phyloP scores from a whole-genome alignment of 1,140 invertebrate species.

The Tetramorium parvispinum region DNA sequence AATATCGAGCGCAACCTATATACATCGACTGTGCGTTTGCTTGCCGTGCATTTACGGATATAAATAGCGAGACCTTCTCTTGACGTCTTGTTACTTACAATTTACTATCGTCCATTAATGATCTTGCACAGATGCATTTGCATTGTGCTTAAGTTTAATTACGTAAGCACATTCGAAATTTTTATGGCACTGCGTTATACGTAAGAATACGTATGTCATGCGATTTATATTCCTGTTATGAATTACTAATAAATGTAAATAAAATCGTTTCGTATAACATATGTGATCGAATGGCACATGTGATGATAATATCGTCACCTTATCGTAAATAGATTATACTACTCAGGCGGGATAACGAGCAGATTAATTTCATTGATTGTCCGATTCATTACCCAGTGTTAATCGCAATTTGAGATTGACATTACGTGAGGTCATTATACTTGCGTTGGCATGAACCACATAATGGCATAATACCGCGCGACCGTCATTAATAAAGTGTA shows the following conservation, averaged over 20 bases:
- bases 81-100: neutral
- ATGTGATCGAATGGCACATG: neutral
- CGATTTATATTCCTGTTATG: neutral
- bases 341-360: constrained; percentile 50
- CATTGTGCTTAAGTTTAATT: constrained; percentile 5
- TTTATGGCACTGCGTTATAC: neutral
- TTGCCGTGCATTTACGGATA: constrained; percentile 18
- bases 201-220: neutral
- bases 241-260: constrained; percentile 44
- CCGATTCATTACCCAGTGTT: constrained; percentile 64
- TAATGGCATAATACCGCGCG: neutral
- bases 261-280: neutral
- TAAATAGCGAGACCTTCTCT: constrained; percentile 37
- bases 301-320: constrained; percentile 25
- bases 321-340: constrained; percentile 46
- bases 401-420: constrained; percentile 62
- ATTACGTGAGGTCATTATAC: constrained; percentile 51
- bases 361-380: constrained; percentile 68
- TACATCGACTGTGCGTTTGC: constrained; percentile 16
- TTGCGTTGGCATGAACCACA: constrained; percentile 13
- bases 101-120: constrained; percentile 6
- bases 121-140: neutral
- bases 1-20: constrained; percentile 28
- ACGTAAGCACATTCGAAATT: neutral
- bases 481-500: constrained; percentile 37